Percentiles rank a stretch among this genome's conserved stretches.
Conservation (phyloP, 2,888 invertebrate genomes). For the Sacculina carcini region DNA sequence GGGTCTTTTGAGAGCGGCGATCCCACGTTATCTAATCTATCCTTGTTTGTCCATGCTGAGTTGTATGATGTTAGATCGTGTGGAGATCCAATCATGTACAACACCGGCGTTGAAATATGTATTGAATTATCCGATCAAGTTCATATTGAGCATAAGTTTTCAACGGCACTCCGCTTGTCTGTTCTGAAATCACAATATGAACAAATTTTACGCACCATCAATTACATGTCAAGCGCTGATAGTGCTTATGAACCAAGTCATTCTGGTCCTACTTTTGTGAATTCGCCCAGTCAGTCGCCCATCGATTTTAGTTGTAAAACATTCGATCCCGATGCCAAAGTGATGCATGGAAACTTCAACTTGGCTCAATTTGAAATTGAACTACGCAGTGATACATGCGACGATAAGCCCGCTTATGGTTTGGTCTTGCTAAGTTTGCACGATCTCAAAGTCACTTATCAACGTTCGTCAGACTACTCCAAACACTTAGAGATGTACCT, state of each 20-base stretch:
- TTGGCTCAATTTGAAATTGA: slow-evolving; percentile 13
- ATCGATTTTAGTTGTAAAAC: background rate
- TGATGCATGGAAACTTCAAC: slow-evolving; percentile 6
- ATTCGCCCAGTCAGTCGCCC: too few species aligned
- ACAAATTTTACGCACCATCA: slow-evolving; percentile 33
- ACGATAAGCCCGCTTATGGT: slow-evolving; percentile 8
- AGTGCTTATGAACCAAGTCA: too few species aligned
- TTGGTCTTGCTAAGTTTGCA: slow-evolving; percentile 60
- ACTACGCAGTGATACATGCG: slow-evolving; percentile 12
- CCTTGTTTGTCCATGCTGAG: slow-evolving; percentile 27
- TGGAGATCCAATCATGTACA: slow-evolving; percentile 55
- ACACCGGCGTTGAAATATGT: slow-evolving; percentile 48
- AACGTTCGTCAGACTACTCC: slow-evolving; percentile 36
- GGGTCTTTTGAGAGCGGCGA: slow-evolving; percentile 14
- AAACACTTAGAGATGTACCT: slow-evolving; percentile 38
- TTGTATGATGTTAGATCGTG: slow-evolving; percentile 43
- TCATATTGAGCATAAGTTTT: slow-evolving; percentile 44
- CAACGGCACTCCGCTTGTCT: slow-evolving; percentile 58
- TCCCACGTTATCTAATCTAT: background rate
- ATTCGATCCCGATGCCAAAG: background rate
- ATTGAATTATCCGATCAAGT: slow-evolving; percentile 20
- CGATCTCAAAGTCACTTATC: slow-evolving; percentile 50
- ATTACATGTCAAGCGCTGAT: slow-evolving; percentile 11
- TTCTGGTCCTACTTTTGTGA: too few species aligned
- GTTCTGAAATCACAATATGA: slow-evolving; percentile 66